Evolutionary conservation across 2,888 invertebrate genomes (phyloP), one percentile per base, ranked within the genome.

Genomic region (Myopa testacea): DNA sequence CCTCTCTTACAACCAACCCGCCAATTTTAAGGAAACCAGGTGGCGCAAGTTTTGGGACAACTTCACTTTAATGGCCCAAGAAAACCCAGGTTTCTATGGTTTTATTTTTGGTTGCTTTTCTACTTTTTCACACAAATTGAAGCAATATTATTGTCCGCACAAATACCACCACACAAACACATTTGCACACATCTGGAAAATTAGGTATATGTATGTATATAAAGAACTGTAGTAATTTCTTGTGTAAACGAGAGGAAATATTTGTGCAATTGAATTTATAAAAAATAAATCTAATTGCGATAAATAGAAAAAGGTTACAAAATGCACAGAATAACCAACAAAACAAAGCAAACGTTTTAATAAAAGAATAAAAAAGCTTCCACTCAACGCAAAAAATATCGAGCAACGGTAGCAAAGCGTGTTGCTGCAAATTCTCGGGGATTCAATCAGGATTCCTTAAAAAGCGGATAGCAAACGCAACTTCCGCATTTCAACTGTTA

Each of bases 21-120:
- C 67, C 40, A 38, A 63, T 26, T 19, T 63, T 73, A 7, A 63
- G 50, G 63, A 75, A 75, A 67, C 52, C 63, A 75, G 65, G 74
- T 75, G 37, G 50, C 65, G 6, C 34, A 67, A 60, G 19, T 16
- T 50, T 73, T 65, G 34, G 52, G 37, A n/a, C 34, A 75, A 67
- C 37, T 75, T 55, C 52, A 5, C 52, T 75, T 63, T 67, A 50
- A 75, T 75, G 52, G 16, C 52, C 52, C 7, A 52, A n/a, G 14
- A 75, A 16, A 65, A 74, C 65, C 45, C 38, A 26, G 26, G 52
- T 67, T 55, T 67, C 50, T 6, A 10, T 40, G 26, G 8, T 10
- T 45, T 50, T n/a, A 12, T 45, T 6, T 65, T 65, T 38, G 6
- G n/a, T 37, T 26, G 65, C 34, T 65, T 52, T 65, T 60, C 38